Percentiles rank a stretch among this genome's conserved stretches.
phyloP scores from a whole-genome alignment of 2,113 vertebrate genomes.

The Aldabrachelys gigantea region DNA sequence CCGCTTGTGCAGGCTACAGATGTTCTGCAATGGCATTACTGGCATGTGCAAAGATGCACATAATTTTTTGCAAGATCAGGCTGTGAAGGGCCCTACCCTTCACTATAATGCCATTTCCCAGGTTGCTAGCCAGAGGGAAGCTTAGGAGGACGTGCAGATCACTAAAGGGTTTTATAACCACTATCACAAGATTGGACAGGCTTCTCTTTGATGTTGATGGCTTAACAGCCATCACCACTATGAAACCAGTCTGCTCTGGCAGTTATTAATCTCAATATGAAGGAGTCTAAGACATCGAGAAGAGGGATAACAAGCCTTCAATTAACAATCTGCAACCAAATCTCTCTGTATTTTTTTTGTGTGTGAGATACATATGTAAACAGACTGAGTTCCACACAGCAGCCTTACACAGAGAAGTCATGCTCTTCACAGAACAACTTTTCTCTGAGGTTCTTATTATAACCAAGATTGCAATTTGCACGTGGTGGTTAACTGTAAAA shows the following conservation, averaged over 20 bases:
- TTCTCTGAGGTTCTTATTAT: neutral
- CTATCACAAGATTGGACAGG: neutral
- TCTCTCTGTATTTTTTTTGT: neutral
- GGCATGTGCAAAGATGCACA: fast-evolving
- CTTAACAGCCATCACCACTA: neutral
- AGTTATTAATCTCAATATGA: neutral
- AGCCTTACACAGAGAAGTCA: neutral
- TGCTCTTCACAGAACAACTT: neutral
- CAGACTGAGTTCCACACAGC: neutral
- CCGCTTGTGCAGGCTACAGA: neutral
- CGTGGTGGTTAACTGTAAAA: neutral
- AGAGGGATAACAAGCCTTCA: neutral
- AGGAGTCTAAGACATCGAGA: neutral
- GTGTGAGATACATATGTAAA: neutral
- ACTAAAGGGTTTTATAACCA: neutral
- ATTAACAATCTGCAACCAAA: neutral
- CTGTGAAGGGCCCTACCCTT: neutral
- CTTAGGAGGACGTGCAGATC: neutral
- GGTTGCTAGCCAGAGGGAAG: neutral
- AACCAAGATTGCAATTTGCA: neutral
- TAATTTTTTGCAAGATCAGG: neutral
- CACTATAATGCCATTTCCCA: neutral
- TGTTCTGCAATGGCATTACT: neutral
- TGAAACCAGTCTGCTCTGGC: neutral
- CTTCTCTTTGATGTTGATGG: neutral